Percentiles rank a stretch among this genome's conserved stretches.
Evolutionary conservation across 2,113 vertebrate species (phyloP).

Genomic region (Willisornis vidua): DNA sequence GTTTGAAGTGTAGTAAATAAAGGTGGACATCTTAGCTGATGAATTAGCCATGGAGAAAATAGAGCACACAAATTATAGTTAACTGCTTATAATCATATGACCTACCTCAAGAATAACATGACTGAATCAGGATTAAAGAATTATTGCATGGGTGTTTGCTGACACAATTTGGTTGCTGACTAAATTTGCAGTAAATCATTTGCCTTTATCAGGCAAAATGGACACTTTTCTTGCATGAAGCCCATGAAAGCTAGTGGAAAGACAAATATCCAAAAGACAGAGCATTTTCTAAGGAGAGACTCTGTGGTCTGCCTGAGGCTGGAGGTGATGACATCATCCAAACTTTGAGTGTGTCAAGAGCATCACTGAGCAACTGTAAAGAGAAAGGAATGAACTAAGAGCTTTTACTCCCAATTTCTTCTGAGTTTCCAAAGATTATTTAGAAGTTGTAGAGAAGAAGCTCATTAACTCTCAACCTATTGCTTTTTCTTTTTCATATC

Average conservation of each 20-base stretch:
- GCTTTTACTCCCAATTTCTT: not conserved
- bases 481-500: not conserved
- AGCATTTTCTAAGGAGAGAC: not conserved
- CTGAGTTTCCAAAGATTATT: not conserved
- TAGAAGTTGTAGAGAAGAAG: not conserved
- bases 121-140: not conserved
- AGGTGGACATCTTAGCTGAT: not conserved
- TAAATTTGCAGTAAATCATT: not conserved
- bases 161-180: not conserved
- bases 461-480: not conserved
- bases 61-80: constrained; percentile 4
- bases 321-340: not conserved
- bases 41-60: constrained; percentile 29
- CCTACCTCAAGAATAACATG: not conserved
- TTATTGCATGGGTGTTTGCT: not conserved
- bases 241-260: not conserved
- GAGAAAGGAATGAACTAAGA: not conserved
- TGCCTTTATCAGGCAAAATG: not conserved
- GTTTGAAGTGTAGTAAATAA: not conserved
- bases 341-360: not conserved
- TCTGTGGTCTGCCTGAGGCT: not conserved
- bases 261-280: not conserved
- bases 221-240: not conserved
- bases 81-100: not conserved
- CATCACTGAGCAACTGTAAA: not conserved